phyloP scores from a whole-genome alignment of 2,113 vertebrate genomes.

The Archilochus colubris region DNA sequence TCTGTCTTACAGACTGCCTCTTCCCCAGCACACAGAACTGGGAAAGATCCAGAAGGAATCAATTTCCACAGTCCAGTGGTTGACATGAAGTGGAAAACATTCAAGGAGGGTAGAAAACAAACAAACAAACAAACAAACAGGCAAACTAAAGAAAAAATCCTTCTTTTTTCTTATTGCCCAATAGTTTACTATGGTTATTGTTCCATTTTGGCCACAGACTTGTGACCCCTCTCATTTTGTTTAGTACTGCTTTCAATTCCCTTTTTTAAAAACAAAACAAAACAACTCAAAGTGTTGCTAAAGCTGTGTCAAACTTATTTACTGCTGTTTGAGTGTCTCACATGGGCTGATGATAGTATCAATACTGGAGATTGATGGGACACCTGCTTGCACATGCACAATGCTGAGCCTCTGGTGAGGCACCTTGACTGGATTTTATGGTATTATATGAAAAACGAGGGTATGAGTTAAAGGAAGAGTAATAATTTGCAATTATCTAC shows the following conservation, averaged over 20 bases:
- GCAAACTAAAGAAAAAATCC: not conserved
- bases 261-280: conserved; percentile 56
- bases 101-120: conserved; percentile 62
- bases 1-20: not conserved
- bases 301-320: conserved; percentile 54
- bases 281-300: conserved; percentile 51
- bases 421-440: not conserved
- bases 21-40: conserved; percentile 19
- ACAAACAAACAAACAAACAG: conserved; percentile 28
- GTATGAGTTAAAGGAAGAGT: not conserved
- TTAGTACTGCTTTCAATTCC: conserved; percentile 56
- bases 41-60: conserved; percentile 63
- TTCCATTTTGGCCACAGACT: conserved; percentile 61
- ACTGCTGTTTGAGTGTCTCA: not conserved
- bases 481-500: not conserved
- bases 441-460: not conserved
- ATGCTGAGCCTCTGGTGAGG: not conserved
- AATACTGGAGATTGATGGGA: not conserved
- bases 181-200: conserved; percentile 70
- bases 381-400: not conserved
- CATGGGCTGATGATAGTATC: not conserved
- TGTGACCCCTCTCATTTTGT: conserved; percentile 62
- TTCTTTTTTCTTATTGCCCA: conserved; percentile 64
- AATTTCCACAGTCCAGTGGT: conserved; percentile 58
- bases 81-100: conserved; percentile 69